Evolutionary conservation across 30 jellyfish, hydroid and myxozoan species (phyloP).

Genomic region (Aurelia aurita): DNA sequence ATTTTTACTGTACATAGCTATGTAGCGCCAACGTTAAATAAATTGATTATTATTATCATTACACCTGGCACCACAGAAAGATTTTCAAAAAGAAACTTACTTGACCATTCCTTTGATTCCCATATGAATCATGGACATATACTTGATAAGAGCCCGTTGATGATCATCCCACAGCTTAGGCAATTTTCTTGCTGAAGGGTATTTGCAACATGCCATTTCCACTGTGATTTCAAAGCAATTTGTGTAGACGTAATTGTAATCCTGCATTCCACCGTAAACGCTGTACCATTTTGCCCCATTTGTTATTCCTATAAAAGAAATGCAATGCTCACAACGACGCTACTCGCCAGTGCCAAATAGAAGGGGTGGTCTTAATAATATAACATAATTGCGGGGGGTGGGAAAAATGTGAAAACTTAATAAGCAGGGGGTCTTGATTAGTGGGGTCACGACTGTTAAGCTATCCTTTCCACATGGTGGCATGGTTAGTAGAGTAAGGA

Average conservation of each 20-base stretch:
- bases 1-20: too few relatives aligned
- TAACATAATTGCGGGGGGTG: too few relatives aligned
- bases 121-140: slow-evolving; percentile 71
- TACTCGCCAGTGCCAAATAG: too few relatives aligned
- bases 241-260: slow-evolving; percentile 80
- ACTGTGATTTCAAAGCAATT: slow-evolving; percentile 98
- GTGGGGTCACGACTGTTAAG: too few relatives aligned
- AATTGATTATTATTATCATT: too few relatives aligned
- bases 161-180: slow-evolving; percentile 85
- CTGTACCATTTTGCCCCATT: slow-evolving; percentile 99
- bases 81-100: slow-evolving; percentile 37
- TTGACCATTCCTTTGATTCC: slow-evolving; percentile 94
- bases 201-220: slow-evolving; percentile 96
- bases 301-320: slow-evolving; percentile 77
- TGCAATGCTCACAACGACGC: too few relatives aligned
- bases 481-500: too few relatives aligned
- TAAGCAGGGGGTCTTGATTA: too few relatives aligned
- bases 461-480: too few relatives aligned
- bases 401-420: too few relatives aligned
- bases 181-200: slow-evolving; percentile 66
- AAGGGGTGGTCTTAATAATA: too few relatives aligned
- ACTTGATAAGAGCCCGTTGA: slow-evolving; percentile 63
- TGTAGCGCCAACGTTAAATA: too few relatives aligned
- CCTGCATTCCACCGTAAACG: slow-evolving; percentile 99
- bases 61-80: not conserved